These are phyloP conservation scores for Zeugodacus cucurbitae DNA, from an alignment of 1,140 invertebrate species.

Conservation along the genomic window DNA sequence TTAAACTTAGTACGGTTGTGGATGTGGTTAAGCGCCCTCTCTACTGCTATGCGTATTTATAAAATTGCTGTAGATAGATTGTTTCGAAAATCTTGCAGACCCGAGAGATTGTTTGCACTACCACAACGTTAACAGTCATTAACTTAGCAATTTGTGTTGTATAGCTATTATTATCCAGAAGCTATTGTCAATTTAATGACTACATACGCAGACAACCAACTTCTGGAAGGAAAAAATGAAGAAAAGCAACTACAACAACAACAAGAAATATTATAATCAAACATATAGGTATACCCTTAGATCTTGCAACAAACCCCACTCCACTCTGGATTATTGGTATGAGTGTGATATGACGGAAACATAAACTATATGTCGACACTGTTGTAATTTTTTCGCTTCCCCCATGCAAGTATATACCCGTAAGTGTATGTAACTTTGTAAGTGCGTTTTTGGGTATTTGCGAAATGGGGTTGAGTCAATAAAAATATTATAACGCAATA, in stretches of 20 bases:
- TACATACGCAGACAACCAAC: neutral
- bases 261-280: no score
- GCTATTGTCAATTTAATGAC: neutral
- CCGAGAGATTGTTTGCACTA: neutral
- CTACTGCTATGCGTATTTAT: no score
- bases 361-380: neutral
- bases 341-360: neutral
- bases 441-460: neutral
- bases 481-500: constrained; percentile 54
- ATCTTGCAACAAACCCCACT: no score
- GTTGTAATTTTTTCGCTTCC: neutral
- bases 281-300: no score
- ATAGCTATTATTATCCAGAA: neutral
- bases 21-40: no score
- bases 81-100: no score
- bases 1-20: no score
- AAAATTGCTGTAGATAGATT: no score
- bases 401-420: neutral
- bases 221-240: neutral
- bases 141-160: neutral
- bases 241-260: neutral
- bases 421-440: no score
- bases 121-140: neutral
- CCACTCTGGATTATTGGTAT: neutral
- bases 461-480: constrained; percentile 45